Conservation (phyloP, 2,888 invertebrate species). For the Actias luna region DNA sequence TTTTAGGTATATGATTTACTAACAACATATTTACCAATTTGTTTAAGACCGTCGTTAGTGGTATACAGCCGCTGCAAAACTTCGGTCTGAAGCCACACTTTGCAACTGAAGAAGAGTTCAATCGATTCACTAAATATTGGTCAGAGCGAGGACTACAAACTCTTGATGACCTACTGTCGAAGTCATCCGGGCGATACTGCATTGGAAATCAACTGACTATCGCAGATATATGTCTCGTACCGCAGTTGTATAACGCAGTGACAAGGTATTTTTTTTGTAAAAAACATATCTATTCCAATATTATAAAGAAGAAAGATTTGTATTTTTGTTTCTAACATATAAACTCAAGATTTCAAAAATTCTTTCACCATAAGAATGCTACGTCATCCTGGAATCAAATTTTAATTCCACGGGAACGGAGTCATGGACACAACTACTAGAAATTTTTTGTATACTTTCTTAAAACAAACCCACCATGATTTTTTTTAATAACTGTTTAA, state of each 20-base stretch:
- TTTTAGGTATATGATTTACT: too few species aligned
- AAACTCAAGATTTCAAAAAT: too few species aligned
- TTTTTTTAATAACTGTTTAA: too few species aligned
- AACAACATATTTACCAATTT: background rate
- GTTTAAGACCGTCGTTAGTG: slow-evolving; percentile 79
- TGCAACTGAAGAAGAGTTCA: slow-evolving; percentile 57
- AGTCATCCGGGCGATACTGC: slow-evolving; percentile 79
- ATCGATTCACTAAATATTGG: slow-evolving; percentile 77
- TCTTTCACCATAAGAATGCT: too few species aligned
- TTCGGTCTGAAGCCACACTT: slow-evolving; percentile 68
- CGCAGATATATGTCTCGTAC: slow-evolving; percentile 86
- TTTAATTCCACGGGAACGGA: too few species aligned
- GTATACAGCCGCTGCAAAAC: slow-evolving; percentile 88
- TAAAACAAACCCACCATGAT: too few species aligned
- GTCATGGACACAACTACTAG: too few species aligned
- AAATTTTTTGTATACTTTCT: too few species aligned
- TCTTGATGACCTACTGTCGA: slow-evolving; percentile 73
- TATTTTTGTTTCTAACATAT: too few species aligned
- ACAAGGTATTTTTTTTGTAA: slow-evolving; percentile 61
- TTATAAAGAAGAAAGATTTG: too few species aligned
- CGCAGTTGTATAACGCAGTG: slow-evolving; percentile 83
- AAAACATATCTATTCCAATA: background rate
- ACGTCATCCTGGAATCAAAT: too few species aligned
- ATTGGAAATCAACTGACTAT: slow-evolving; percentile 83
- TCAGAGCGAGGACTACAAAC: slow-evolving; percentile 80